Conservation (phyloP, 92 coral and sea anemone species). For the Desmophyllum pertusum region DNA sequence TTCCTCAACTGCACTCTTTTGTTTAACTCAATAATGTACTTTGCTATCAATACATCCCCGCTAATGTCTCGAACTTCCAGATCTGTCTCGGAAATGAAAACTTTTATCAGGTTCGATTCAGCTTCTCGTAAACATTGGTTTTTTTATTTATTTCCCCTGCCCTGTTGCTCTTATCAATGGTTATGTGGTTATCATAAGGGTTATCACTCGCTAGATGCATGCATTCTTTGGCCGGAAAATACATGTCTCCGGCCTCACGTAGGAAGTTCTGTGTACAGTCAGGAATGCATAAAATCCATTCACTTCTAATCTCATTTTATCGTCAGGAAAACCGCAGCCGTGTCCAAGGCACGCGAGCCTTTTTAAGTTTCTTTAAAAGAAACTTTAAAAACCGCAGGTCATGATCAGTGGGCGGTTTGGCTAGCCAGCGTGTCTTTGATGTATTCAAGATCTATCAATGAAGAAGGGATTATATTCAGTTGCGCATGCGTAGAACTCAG, state of each 20-base stretch:
- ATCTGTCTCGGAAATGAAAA: no score
- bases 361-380: no score
- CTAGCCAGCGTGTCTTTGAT: background rate
- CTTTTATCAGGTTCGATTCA: no score
- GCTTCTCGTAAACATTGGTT: no score
- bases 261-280: no score
- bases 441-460: background rate
- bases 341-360: background rate
- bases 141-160: no score
- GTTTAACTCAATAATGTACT: background rate
- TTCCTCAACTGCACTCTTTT: background rate
- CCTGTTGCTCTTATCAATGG: no score
- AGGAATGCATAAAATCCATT: constrained; percentile 6
- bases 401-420: background rate
- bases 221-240: constrained; percentile 11
- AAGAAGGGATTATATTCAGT: background rate
- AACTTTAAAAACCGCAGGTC: background rate
- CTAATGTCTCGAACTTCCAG: no score
- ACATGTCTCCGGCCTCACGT: no score
- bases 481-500: no score
- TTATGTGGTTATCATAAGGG: no score
- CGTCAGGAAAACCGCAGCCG: background rate
- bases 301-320: background rate
- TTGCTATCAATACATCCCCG: no score
- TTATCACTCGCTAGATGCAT: background rate